A percentile compares a stretch with the other conserved stretches of the same genome.
These are phyloP conservation scores for Goniozus legneri DNA, from an alignment of 1,140 invertebrate species.

Conservation along the genomic window DNA sequence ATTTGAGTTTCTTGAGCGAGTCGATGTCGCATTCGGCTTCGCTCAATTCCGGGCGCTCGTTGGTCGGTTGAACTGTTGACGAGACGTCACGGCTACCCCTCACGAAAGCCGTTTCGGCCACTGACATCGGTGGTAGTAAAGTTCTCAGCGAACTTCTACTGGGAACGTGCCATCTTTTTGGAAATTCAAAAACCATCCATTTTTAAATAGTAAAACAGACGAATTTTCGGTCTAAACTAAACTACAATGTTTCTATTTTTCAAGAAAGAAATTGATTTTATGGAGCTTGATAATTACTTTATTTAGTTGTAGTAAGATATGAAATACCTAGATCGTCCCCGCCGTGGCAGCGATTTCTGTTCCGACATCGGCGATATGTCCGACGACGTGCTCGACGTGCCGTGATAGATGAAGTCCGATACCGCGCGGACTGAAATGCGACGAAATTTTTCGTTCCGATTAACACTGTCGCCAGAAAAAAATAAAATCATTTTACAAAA, in stretches of 20 bases:
- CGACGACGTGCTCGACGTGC: constrained; percentile 72
- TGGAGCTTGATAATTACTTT: too few species aligned
- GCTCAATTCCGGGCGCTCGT: constrained; percentile 59
- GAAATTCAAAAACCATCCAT: neutral
- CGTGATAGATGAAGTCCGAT: constrained; percentile 72
- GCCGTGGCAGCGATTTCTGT: constrained; percentile 69
- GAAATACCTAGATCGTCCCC: constrained; percentile 65
- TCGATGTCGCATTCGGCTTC: constrained; percentile 74
- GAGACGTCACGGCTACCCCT: constrained; percentile 39
- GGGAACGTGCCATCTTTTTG: constrained; percentile 61
- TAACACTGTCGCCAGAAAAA: too few species aligned
- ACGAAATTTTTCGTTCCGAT: neutral
- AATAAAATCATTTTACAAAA: neutral
- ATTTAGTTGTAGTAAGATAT: neutral
- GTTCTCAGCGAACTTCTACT: constrained; percentile 60
- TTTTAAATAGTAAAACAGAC: too few species aligned
- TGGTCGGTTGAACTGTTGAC: constrained; percentile 20
- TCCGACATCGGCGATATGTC: constrained; percentile 76
- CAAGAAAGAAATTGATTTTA: too few species aligned
- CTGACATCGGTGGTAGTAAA: constrained; percentile 60
- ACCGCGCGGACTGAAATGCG: constrained; percentile 49
- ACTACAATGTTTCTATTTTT: too few species aligned
- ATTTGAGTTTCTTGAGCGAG: constrained; percentile 71
- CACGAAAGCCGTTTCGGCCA: constrained; percentile 61
- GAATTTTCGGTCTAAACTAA: too few species aligned